Evolutionary conservation across 2,888 invertebrate genomes (phyloP), one percentile per base, ranked within the genome.

Genomic region (Amphiduros pacificus): DNA sequence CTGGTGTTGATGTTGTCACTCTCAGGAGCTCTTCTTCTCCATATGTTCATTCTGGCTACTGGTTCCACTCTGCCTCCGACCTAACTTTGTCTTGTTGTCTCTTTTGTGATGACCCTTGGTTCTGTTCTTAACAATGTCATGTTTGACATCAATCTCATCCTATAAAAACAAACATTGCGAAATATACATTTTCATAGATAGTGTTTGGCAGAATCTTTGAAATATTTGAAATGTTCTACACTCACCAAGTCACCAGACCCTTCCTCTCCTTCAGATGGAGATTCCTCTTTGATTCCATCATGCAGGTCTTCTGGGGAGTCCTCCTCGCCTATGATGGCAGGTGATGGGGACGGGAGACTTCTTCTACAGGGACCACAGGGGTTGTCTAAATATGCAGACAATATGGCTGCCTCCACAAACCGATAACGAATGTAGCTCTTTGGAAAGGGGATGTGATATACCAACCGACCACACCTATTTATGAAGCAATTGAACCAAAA

Each of bases 381-480:
- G 6, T 59, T 41, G n/a, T 59, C 53, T 20, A 40, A n/a, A 36
- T 59, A 59, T 2, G 59, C 44, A 11, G 59, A 59, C 28, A 24
- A 31, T 14, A 59, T 52, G n/a, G 59, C 52, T 27, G 52, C 59
- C 44, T 59, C 59, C 32, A 59, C 59, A 20, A 40, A 55, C 4
- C 63, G 31, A n/a, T 54, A 55, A 1, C 53, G 32, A 14, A 59
- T 36, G 41, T 50, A 55, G 51, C 63, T 63, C 20, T 60, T 58
- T 1, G 63, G 63, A 50, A 59, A 59, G n/a, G 63, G 59, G n/a
- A 63, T 49, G 51, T 59, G 55, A 36, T 63, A 63, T 2, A 54
- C 55, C 32, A 63, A 50, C 9, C 54, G 58, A 14, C 63, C 63
- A 54, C 63, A 63, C 31, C 63, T 63, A 55, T 11, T 20, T 48